These are phyloP conservation scores for Antigone vipio DNA, from an alignment of 2,113 vertebrate species.

Conservation along the genomic window DNA sequence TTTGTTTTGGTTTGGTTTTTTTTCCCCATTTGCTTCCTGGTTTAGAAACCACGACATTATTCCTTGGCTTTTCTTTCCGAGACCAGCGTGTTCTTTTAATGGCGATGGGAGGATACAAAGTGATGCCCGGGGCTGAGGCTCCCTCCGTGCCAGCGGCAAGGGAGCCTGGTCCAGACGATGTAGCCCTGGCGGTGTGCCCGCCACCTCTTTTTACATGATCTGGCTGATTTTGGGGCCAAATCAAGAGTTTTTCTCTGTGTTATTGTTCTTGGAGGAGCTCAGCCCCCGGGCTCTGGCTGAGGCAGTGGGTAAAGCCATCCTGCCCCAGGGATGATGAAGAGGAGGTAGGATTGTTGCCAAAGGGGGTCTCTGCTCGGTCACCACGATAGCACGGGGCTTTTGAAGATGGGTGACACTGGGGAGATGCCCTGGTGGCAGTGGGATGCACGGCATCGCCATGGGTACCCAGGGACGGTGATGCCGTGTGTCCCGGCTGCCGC, in stretches of 20 bases:
- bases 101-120: not conserved
- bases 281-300: not conserved
- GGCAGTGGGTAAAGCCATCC: not conserved
- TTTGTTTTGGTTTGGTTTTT: not conserved
- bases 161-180: not conserved
- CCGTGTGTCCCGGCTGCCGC: fast-evolving
- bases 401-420: not conserved
- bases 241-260: not conserved
- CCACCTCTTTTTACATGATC: not conserved
- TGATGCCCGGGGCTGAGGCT: fast-evolving
- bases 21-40: not conserved
- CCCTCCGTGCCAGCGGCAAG: fast-evolving
- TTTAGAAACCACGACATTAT: not conserved
- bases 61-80: not conserved
- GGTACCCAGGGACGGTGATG: fast-evolving
- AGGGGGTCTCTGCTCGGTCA: not conserved
- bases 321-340: not conserved
- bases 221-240: not conserved
- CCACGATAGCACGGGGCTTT: fast-evolving
- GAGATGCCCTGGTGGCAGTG: not conserved
- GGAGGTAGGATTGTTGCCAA: not conserved
- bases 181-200: not conserved
- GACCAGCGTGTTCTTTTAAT: not conserved
- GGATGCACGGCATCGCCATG: fast-evolving
- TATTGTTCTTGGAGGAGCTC: not conserved